Percentiles rank a stretch among this genome's conserved stretches.
Conservation (phyloP, 2,797 vertebrate genomes). For the Catostomus latipinnis region DNA sequence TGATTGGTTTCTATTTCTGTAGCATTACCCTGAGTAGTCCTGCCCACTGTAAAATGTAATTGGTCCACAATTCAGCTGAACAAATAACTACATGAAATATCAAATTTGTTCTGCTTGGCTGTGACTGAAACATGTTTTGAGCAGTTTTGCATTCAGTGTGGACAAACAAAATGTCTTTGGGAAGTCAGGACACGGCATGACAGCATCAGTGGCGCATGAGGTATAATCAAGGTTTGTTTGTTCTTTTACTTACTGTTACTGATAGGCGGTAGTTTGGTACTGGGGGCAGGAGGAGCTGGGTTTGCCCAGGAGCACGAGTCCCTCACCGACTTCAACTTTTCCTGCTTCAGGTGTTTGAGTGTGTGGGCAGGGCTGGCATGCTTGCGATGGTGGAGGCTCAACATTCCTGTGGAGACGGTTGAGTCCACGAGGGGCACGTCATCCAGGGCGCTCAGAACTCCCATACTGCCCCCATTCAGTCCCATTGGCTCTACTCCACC, state of each 20-base stretch:
- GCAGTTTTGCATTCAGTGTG: too few relatives aligned
- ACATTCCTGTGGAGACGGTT: conserved; percentile 79
- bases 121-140: too few relatives aligned
- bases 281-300: conserved; percentile 77
- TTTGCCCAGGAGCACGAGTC: conserved; percentile 88
- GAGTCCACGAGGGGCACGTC: conserved; percentile 81
- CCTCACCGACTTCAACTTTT: conserved; percentile 89
- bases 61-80: too few relatives aligned
- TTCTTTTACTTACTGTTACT: conserved; percentile 70
- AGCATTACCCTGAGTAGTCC: too few relatives aligned
- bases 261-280: conserved; percentile 89
- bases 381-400: conserved; percentile 84
- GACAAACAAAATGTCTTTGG: too few relatives aligned
- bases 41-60: too few relatives aligned
- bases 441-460: conserved; percentile 86
- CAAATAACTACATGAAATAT: too few relatives aligned
- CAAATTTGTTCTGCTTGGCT: too few relatives aligned
- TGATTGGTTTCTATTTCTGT: too few relatives aligned
- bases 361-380: conserved; percentile 73
- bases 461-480: conserved; percentile 84
- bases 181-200: too few relatives aligned
- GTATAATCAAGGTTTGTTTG: background rate
- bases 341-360: conserved; percentile 89
- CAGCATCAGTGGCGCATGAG: too few relatives aligned
- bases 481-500: conserved; percentile 90